A percentile compares a stretch with the other conserved stretches of the same genome.
Conservation (phyloP, 1,140 invertebrate species). For the Dufourea novaeangliae region DNA sequence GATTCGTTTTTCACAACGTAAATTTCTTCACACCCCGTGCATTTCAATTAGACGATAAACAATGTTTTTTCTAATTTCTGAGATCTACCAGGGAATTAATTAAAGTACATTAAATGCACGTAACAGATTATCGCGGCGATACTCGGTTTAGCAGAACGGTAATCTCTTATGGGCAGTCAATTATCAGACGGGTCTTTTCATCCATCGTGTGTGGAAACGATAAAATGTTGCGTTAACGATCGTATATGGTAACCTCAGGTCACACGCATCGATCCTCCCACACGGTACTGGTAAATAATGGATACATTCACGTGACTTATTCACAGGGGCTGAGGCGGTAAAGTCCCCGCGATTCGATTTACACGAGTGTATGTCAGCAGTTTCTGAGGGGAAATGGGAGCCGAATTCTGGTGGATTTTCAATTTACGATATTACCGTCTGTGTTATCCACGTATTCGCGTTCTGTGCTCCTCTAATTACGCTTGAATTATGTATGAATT, state of each 20-base stretch:
- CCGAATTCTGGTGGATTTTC: not conserved
- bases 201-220: not conserved
- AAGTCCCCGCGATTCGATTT: slow-evolving; percentile 33
- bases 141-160: not conserved
- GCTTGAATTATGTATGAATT: not conserved
- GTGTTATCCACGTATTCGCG: not conserved
- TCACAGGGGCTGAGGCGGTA: slow-evolving; percentile 16
- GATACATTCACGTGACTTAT: slow-evolving; percentile 44
- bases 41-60: too few species aligned
- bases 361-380: slow-evolving; percentile 36
- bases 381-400: slow-evolving; percentile 30
- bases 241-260: slow-evolving; percentile 50
- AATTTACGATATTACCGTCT: not conserved
- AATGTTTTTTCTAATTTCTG: too few species aligned
- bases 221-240: slow-evolving; percentile 48
- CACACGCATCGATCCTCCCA: slow-evolving; percentile 56
- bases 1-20: too few species aligned
- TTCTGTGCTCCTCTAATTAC: too few species aligned
- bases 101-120: too few species aligned
- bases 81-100: too few species aligned
- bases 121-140: not conserved
- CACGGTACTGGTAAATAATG: slow-evolving; percentile 55
- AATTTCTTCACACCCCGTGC: too few species aligned
- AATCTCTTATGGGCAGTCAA: not conserved
- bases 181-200: not conserved